Percentiles rank a stretch among this genome's conserved stretches.
These are phyloP conservation scores for Apeltes quadracus DNA, from an alignment of 2,113 vertebrate species.

Conservation along the genomic window DNA sequence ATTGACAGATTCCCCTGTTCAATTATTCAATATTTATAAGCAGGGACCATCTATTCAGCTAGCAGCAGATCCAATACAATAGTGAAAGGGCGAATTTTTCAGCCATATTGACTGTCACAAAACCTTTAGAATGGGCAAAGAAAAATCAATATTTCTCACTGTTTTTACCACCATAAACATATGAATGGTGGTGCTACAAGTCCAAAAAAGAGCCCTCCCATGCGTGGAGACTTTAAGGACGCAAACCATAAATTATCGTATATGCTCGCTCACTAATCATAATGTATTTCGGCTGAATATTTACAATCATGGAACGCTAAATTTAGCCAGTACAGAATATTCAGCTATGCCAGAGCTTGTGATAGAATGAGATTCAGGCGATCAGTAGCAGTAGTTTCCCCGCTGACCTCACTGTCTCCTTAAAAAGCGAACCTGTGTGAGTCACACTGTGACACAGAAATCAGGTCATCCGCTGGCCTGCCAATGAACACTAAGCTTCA, in stretches of 20 bases:
- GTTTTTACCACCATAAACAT: constrained; percentile 68
- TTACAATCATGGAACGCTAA: constrained; percentile 49
- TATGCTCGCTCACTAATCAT: constrained; percentile 67
- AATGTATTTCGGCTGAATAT: constrained; percentile 38
- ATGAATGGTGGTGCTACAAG: constrained; percentile 61
- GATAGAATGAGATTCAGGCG: constrained; percentile 3
- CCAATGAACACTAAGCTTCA: constrained; percentile 46
- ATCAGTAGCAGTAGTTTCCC: constrained; percentile 25
- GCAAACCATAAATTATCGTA: constrained; percentile 52
- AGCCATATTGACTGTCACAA: constrained; percentile 73
- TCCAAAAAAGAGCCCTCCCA: constrained; percentile 35
- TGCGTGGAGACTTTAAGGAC: constrained; percentile 58
- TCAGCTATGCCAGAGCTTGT: neutral
- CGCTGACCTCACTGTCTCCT: constrained; percentile 36
- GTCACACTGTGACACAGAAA: constrained; percentile 43
- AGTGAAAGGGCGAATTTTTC: constrained; percentile 68
- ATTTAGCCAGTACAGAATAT: constrained; percentile 39
- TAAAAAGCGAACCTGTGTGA: constrained; percentile 48
- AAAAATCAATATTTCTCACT: constrained; percentile 71
- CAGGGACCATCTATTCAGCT: constrained; percentile 74
- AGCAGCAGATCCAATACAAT: constrained; percentile 69
- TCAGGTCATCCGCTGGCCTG: constrained; percentile 44
- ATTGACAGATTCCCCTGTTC: constrained; percentile 75
- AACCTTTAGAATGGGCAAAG: constrained; percentile 75
- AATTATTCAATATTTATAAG: constrained; percentile 82